Conservation (phyloP, 2,888 invertebrate genomes). For the Melieria picta region DNA sequence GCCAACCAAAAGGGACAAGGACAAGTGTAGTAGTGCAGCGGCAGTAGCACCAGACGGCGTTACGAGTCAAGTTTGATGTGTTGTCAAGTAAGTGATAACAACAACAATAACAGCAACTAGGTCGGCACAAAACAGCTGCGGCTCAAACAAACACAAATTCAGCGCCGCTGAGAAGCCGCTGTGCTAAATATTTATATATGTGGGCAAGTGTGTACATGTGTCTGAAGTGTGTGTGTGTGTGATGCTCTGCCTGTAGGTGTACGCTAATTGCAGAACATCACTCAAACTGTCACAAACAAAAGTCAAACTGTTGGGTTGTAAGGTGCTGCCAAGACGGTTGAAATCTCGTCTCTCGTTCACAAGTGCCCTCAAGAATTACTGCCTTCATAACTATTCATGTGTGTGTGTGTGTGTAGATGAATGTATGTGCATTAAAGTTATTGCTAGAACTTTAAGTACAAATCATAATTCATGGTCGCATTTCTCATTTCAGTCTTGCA, state of each 20-base stretch:
- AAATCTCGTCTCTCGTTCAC: too few relatives aligned
- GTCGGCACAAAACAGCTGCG: too few relatives aligned
- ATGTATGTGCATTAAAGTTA: slow-evolving; percentile 2
- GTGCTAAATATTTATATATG: background rate
- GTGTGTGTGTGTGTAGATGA: background rate
- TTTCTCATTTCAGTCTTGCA: slow-evolving; percentile 11
- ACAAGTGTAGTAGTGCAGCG: background rate
- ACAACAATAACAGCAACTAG: slow-evolving; percentile 11
- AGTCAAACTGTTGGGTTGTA: background rate
- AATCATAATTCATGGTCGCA: slow-evolving; percentile 15
- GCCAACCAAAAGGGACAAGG: background rate
- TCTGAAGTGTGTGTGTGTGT: slow-evolving; percentile 11
- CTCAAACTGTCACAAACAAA: slow-evolving; percentile 51
- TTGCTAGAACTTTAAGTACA: too few relatives aligned
- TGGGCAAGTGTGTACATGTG: slow-evolving; percentile 40
- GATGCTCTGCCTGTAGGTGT: background rate
- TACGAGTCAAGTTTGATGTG: slow-evolving; percentile 19
- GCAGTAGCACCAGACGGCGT: background rate
- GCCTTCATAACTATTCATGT: too few relatives aligned
- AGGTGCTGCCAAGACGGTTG: too few relatives aligned
- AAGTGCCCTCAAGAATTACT: too few relatives aligned
- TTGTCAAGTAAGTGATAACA: slow-evolving; percentile 28
- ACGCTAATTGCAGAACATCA: slow-evolving; percentile 47
- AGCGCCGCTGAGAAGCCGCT: too few relatives aligned
- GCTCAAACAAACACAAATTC: too few relatives aligned